phyloP scores from a whole-genome alignment of 2,113 vertebrate species.

The Dasyornis broadbenti region DNA sequence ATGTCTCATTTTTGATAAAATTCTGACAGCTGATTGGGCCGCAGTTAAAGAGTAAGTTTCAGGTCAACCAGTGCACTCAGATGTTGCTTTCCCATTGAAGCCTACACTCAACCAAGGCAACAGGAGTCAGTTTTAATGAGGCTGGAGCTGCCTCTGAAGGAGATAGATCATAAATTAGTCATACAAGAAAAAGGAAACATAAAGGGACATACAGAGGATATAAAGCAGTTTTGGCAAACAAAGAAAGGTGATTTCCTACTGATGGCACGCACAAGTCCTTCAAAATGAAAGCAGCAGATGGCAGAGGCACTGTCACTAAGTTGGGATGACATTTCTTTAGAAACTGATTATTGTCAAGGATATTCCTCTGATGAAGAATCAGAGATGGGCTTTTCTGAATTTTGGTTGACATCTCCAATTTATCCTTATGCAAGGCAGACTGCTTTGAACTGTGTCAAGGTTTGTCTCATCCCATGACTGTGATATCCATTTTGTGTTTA shows the following conservation, averaged over 20 bases:
- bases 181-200: not conserved
- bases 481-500: not conserved
- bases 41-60: not conserved
- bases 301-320: not conserved
- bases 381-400: not conserved
- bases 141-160: not conserved
- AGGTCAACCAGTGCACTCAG: not conserved
- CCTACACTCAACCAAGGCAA: not conserved
- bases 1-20: constrained; percentile 33
- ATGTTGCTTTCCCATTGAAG: constrained; percentile 3
- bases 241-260: not conserved
- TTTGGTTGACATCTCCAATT: not conserved
- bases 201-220: not conserved
- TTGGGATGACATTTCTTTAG: not conserved
- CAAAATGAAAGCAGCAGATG: not conserved
- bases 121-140: constrained; percentile 66
- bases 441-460: not conserved
- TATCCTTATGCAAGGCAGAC: not conserved
- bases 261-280: not conserved
- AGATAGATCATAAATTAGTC: constrained; percentile 18
- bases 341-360: not conserved
- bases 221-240: not conserved
- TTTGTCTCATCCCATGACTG: not conserved
- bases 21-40: not conserved
- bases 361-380: not conserved